phyloP scores from a whole-genome alignment of 2,113 vertebrate species.

The Nyctibius bracteatus region DNA sequence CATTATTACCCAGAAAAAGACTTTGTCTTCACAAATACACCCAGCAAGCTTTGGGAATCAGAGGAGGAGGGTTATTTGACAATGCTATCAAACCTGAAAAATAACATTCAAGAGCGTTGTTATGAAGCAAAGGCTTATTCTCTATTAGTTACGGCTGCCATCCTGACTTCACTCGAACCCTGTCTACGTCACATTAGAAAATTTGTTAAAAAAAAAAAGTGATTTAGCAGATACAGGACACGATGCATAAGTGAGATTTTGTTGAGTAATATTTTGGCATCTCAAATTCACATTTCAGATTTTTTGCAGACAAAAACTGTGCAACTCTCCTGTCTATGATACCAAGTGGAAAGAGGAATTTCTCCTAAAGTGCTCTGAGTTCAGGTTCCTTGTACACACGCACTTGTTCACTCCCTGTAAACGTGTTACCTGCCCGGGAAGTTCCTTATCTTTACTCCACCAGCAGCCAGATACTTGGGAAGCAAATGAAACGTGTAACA shows the following conservation, averaged over 20 bases:
- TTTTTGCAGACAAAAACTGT: accelerated
- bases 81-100: slow-evolving; percentile 58
- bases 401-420: not conserved
- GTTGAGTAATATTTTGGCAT: not conserved
- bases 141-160: not conserved
- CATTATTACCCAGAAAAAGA: slow-evolving; percentile 4
- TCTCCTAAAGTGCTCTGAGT: not conserved
- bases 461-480: not conserved
- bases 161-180: not conserved
- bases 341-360: not conserved
- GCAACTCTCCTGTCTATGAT: not conserved
- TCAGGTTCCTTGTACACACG: not conserved
- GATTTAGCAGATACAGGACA: not conserved
- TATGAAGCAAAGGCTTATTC: not conserved
- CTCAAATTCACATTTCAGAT: not conserved
- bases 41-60: not conserved
- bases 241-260: not conserved
- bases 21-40: slow-evolving; percentile 32
- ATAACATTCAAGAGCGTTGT: not conserved
- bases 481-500: not conserved
- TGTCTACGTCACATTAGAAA: not conserved
- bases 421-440: not conserved
- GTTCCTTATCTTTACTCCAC: not conserved
- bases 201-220: accelerated
- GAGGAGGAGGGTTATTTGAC: slow-evolving; percentile 10